A percentile compares a stretch with the other conserved stretches of the same genome.
Conservation (phyloP, 2,797 vertebrate genomes). For the Buceros bicornis region DNA sequence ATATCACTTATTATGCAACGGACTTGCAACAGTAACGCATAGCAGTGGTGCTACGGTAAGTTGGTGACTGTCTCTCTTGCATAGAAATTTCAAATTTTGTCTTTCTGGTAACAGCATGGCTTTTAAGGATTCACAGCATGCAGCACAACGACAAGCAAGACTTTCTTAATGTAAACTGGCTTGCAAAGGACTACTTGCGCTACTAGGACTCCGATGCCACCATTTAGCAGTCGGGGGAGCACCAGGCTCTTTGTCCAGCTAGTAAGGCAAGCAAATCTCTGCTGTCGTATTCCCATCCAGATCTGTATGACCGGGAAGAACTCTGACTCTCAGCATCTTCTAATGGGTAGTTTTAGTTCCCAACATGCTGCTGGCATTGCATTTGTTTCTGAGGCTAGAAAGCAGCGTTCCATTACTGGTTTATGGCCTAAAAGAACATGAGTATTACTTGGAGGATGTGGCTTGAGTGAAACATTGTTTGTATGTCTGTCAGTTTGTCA, state of each 20-base stretch:
- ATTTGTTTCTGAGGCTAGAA: constrained; percentile 3
- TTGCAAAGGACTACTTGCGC: neutral
- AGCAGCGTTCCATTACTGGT: neutral
- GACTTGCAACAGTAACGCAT: neutral
- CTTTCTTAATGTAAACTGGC: neutral
- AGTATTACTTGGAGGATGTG: neutral
- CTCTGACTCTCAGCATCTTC: neutral
- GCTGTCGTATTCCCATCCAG: neutral
- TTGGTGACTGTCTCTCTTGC: neutral
- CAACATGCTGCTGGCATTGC: neutral
- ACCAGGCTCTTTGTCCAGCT: neutral
- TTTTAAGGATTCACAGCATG: neutral
- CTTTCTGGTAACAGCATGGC: neutral
- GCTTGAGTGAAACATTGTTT: neutral
- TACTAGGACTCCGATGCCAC: neutral
- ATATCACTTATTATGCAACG: neutral
- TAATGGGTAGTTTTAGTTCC: neutral
- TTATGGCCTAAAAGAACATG: neutral
- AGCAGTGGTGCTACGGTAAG: neutral
- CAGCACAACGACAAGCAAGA: neutral
- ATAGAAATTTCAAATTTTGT: neutral
- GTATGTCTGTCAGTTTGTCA: neutral
- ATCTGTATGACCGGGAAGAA: neutral
- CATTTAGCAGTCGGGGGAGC: neutral
- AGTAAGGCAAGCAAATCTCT: neutral